These are phyloP conservation scores for Drosophila ercepeae DNA, from an alignment of 1,140 invertebrate genomes.

Conservation along the genomic window DNA sequence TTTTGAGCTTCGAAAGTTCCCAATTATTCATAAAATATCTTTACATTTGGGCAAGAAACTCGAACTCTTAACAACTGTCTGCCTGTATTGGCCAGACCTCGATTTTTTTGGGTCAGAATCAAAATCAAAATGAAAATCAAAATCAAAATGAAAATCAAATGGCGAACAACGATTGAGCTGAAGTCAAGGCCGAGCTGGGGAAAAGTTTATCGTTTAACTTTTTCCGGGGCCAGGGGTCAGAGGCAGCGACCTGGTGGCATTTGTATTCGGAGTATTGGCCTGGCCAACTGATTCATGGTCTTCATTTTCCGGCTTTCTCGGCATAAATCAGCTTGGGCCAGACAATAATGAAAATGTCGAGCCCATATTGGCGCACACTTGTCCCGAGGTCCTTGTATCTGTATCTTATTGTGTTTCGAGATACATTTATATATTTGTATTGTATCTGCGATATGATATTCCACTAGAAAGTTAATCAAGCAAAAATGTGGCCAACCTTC, in stretches of 20 bases:
- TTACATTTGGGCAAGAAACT: background rate
- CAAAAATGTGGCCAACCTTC: constrained; percentile 32
- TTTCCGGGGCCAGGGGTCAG: constrained; percentile 7
- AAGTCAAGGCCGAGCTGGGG: constrained; percentile 51
- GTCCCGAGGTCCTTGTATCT: constrained; percentile 22
- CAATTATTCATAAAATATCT: background rate
- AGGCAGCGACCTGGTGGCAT: constrained; percentile 22
- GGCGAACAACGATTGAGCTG: constrained; percentile 34
- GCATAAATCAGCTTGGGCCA: constrained; percentile 67
- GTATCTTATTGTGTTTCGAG: background rate
- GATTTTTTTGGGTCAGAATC: too few species aligned
- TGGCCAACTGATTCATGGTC: constrained; percentile 61
- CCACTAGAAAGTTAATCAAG: constrained; percentile 72
- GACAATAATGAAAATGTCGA: constrained; percentile 64
- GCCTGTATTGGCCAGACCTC: constrained; percentile 9
- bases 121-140: too few species aligned
- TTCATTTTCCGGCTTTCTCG: constrained; percentile 67
- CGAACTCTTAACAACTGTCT: background rate
- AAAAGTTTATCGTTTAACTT: constrained; percentile 57
- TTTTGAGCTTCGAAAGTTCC: too few species aligned
- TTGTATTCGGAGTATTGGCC: constrained; percentile 53
- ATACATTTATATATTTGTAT: background rate
- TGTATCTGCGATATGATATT: constrained; percentile 44
- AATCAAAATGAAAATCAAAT: too few species aligned
- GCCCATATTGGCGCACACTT: constrained; percentile 45